phyloP scores from a whole-genome alignment of 2,113 vertebrate species.

The Tringa solitaria region DNA sequence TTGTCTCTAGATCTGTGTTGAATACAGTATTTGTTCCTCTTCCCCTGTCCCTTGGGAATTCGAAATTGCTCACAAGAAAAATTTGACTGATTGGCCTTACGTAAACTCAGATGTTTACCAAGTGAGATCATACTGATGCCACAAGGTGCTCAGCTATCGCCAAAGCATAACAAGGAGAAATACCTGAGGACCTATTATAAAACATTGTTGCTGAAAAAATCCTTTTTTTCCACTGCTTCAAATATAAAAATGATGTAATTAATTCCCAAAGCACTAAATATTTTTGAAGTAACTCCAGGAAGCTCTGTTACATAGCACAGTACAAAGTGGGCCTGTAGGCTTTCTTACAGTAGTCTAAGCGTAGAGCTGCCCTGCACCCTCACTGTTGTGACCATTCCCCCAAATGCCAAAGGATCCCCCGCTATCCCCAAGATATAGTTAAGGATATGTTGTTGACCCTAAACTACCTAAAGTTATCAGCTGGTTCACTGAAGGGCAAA shows the following conservation, averaged over 20 bases:
- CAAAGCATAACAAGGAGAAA: neutral
- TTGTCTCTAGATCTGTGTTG: neutral
- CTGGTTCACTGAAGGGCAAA: neutral
- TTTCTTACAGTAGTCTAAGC: neutral
- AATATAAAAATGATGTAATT: neutral
- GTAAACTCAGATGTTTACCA: neutral
- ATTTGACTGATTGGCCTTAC: neutral
- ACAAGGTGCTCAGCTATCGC: neutral
- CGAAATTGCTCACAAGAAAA: neutral
- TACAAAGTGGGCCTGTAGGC: neutral
- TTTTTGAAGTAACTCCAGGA: neutral
- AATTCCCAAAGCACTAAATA: neutral
- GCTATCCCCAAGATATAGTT: neutral
- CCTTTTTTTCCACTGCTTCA: neutral
- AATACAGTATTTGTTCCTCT: neutral
- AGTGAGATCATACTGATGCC: neutral
- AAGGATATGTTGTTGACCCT: neutral
- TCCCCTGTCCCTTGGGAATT: neutral
- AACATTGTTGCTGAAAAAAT: neutral
- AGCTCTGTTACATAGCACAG: neutral
- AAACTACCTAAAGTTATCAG: neutral
- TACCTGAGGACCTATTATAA: neutral
- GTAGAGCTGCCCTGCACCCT: neutral
- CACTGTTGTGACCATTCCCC: neutral
- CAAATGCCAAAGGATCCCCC: neutral